phyloP scores from a whole-genome alignment of 2,797 vertebrate species.

The Sylvia borin region DNA sequence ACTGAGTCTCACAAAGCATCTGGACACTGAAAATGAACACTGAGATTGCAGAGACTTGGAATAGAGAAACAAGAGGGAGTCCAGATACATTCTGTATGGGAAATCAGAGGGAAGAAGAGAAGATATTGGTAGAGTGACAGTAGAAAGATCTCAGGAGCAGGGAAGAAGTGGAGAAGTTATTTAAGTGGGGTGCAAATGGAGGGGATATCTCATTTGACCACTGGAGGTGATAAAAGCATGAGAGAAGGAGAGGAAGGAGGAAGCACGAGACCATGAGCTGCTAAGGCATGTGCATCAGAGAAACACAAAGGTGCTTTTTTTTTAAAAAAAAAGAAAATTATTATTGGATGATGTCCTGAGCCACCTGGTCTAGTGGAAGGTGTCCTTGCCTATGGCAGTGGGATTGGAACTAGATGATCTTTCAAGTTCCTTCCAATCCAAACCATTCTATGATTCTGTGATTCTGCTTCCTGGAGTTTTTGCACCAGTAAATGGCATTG shows the following conservation, averaged over 20 bases:
- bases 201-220: background rate
- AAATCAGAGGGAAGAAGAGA: background rate
- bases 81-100: background rate
- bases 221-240: background rate
- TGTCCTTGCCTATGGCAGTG: background rate
- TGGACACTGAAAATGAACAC: background rate
- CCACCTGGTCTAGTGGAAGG: background rate
- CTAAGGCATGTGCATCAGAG: background rate
- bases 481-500: background rate
- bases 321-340: background rate
- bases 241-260: background rate
- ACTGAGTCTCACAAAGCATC: background rate
- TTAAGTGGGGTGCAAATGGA: background rate
- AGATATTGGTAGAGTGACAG: background rate
- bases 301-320: background rate
- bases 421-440: background rate
- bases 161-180: background rate
- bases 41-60: background rate
- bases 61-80: background rate
- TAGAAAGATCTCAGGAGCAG: background rate
- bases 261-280: background rate
- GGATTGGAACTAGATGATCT: background rate
- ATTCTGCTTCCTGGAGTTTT: background rate
- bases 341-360: background rate
- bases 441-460: background rate